phyloP scores from a whole-genome alignment of 2,888 invertebrate genomes.

The Acronicta alni region DNA sequence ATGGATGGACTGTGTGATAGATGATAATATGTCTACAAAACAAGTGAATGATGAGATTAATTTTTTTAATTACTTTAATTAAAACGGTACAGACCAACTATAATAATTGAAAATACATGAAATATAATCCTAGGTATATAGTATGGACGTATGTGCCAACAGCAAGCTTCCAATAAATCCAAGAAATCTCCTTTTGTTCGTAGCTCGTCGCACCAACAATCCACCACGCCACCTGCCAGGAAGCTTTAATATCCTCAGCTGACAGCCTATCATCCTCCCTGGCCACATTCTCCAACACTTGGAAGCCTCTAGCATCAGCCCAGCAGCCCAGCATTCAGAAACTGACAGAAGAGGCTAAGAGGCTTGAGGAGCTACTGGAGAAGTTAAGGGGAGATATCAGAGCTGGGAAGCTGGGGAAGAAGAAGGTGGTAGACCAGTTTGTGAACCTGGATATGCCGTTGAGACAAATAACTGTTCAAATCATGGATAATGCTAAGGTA shows the following conservation, averaged over 20 bases:
- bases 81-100: too few relatives aligned
- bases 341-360: conserved; percentile 54
- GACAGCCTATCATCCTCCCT: conserved; percentile 63
- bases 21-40: too few relatives aligned
- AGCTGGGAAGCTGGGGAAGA: conserved; percentile 63
- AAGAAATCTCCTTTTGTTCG: conserved; percentile 1
- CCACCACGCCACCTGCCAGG: conserved; percentile 69
- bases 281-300: conserved; percentile 60
- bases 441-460: conserved; percentile 74
- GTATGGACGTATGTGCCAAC: too few relatives aligned
- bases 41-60: too few relatives aligned
- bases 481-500: conserved; percentile 76
- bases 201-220: conserved; percentile 75
- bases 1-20: too few relatives aligned
- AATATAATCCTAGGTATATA: too few relatives aligned
- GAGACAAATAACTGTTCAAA: conserved; percentile 67
- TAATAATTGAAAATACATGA: too few relatives aligned
- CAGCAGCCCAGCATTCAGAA: conserved; percentile 54
- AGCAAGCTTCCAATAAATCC: too few relatives aligned
- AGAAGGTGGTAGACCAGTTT: conserved; percentile 57
- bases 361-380: conserved; percentile 60
- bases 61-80: too few relatives aligned
- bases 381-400: conserved; percentile 64
- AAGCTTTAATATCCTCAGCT: conserved; percentile 64
- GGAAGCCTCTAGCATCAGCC: conserved; percentile 60